These are phyloP conservation scores for Etia nguti DNA, from an alignment of 2,113 vertebrate species.

Conservation along the genomic window DNA sequence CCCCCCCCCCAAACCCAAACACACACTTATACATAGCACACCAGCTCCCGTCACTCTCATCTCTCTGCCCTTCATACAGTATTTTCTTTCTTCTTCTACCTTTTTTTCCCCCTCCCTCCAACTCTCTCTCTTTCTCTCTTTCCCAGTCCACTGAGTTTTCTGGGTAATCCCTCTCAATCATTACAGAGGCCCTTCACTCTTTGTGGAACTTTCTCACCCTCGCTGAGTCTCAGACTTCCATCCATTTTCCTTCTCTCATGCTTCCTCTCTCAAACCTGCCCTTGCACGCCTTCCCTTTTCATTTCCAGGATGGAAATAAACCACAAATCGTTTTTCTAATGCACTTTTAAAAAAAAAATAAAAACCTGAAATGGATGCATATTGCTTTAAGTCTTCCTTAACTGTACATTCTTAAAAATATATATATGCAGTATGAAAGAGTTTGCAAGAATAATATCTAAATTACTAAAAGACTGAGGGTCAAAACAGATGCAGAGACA, in stretches of 20 bases:
- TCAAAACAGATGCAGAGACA: background rate
- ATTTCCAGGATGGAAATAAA: background rate
- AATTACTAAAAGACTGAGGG: background rate
- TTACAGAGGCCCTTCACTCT: conserved; percentile 67
- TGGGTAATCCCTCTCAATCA: conserved; percentile 69
- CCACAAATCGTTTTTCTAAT: background rate
- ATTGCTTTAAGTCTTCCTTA: background rate
- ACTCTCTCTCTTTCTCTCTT: conserved; percentile 16
- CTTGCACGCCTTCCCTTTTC: background rate
- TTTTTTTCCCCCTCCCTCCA: background rate
- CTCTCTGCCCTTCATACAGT: conserved; percentile 35
- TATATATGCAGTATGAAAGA: background rate
- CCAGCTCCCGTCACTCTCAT: conserved; percentile 1
- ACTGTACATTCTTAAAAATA: background rate
- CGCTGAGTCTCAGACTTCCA: conserved; percentile 37
- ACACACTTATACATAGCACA: background rate
- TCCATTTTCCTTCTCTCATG: conserved; percentile 17
- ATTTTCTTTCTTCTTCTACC: conserved; percentile 32
- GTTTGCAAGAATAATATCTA: background rate
- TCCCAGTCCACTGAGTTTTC: conserved; percentile 60
- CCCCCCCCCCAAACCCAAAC: background rate
- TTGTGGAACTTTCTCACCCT: conserved; percentile 59
- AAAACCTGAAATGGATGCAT: background rate
- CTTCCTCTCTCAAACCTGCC: background rate
- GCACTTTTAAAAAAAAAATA: background rate